phyloP scores from a whole-genome alignment of 2,797 vertebrate genomes.

The Huso huso region DNA sequence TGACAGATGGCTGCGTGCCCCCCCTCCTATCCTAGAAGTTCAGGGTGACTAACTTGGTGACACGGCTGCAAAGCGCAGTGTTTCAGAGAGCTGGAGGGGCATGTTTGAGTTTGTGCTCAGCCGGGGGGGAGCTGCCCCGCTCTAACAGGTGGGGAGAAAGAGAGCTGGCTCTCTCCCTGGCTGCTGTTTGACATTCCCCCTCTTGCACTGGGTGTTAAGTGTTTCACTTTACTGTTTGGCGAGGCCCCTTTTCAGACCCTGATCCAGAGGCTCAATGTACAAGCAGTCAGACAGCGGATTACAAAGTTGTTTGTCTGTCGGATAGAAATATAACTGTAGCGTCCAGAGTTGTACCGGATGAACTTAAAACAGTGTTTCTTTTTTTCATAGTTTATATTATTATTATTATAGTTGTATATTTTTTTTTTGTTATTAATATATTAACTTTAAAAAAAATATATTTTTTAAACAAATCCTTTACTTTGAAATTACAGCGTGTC shows the following conservation, averaged over 20 bases:
- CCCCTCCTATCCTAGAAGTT: slow-evolving; percentile 37
- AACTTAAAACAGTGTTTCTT: too few species aligned
- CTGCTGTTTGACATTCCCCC: not conserved
- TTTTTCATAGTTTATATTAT: too few species aligned
- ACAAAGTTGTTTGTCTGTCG: not conserved
- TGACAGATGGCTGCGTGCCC: slow-evolving; percentile 50
- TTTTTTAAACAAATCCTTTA: too few species aligned
- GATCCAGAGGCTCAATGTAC: not conserved
- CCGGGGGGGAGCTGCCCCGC: slow-evolving; percentile 17
- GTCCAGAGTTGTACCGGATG: too few species aligned
- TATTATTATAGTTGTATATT: too few species aligned
- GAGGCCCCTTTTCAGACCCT: not conserved
- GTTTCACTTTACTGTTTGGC: not conserved
- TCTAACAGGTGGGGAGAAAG: slow-evolving; percentile 33
- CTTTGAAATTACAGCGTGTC: too few species aligned
- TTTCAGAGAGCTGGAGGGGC: slow-evolving; percentile 23
- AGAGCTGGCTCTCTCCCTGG: slow-evolving; percentile 21
- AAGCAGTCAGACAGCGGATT: not conserved
- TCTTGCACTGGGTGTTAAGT: not conserved
- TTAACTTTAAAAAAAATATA: too few species aligned
- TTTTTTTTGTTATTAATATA: too few species aligned
- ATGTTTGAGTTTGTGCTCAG: slow-evolving; percentile 49
- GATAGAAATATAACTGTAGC: not conserved
- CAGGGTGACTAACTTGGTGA: slow-evolving; percentile 46
- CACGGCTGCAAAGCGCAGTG: slow-evolving; percentile 16